A percentile compares a stretch with the other conserved stretches of the same genome.
Evolutionary conservation across 2,113 vertebrate genomes (phyloP).

Genomic region (Spilogale gracilis): DNA sequence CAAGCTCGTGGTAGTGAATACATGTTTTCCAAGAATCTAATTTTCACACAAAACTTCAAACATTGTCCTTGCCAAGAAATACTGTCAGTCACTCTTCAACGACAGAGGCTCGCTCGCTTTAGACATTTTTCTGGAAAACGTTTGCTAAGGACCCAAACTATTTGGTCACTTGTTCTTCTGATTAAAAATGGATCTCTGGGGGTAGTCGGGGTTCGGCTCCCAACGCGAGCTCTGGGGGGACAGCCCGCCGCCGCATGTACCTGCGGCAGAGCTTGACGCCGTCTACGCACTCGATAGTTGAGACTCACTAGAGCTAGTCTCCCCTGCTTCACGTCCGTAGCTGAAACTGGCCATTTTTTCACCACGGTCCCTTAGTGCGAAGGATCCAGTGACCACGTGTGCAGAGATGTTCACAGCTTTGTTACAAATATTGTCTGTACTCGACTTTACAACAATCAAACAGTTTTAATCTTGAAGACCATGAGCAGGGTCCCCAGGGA

Average conservation of each 20-base stretch:
- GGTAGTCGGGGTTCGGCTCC: neutral
- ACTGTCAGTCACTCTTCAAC: neutral
- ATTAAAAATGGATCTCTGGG: fast-evolving
- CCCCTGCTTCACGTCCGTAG: fast-evolving
- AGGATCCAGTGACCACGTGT: neutral
- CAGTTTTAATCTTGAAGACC: neutral
- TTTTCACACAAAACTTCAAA: neutral
- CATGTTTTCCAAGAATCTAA: neutral
- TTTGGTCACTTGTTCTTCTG: neutral
- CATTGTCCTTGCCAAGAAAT: neutral
- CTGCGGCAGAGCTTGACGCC: fast-evolving
- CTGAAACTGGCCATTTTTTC: neutral
- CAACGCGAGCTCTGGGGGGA: neutral
- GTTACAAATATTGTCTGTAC: fast-evolving
- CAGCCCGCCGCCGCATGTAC: fast-evolving
- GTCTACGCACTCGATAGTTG: fast-evolving
- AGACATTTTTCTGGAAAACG: neutral
- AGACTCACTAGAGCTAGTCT: neutral
- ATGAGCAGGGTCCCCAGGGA: neutral
- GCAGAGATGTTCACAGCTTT: fast-evolving
- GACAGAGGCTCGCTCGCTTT: neutral
- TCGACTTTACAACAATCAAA: neutral
- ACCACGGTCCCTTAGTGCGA: neutral
- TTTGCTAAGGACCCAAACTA: neutral
- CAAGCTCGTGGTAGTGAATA: neutral